A percentile compares a stretch with the other conserved stretches of the same genome.
Evolutionary conservation across 2,888 invertebrate genomes (phyloP).

Genomic region (Dynastes grantii): DNA sequence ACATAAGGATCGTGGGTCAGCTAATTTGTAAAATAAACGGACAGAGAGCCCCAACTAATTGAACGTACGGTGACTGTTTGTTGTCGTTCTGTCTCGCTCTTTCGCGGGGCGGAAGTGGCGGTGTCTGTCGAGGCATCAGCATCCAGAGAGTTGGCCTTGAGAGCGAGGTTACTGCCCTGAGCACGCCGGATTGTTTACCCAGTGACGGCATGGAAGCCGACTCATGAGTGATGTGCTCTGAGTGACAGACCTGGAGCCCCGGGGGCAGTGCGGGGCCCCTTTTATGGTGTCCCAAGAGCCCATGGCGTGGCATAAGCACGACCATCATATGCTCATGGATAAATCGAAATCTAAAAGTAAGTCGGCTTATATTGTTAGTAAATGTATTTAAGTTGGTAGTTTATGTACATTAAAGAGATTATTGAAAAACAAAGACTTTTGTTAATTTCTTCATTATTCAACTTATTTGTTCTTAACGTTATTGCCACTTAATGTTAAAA

Average conservation of each 20-base stretch:
- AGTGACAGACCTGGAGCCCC: conserved; percentile 76
- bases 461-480: too few relatives aligned
- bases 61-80: conserved; percentile 59
- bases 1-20: conserved; percentile 24
- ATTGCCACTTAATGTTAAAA: too few relatives aligned
- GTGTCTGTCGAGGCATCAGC: conserved; percentile 65
- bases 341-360: conserved; percentile 81
- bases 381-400: neutral
- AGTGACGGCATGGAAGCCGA: conserved; percentile 65
- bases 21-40: conserved; percentile 54
- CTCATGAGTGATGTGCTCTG: conserved; percentile 59
- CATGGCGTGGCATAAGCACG: conserved; percentile 85
- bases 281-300: conserved; percentile 70
- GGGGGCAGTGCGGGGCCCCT: conserved; percentile 70
- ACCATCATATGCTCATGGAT: conserved; percentile 83
- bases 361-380: conserved; percentile 62
- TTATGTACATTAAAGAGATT: too few relatives aligned
- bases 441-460: too few relatives aligned
- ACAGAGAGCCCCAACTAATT: conserved; percentile 50
- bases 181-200: conserved; percentile 71
- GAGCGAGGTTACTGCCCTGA: conserved; percentile 69
- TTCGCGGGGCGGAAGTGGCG: conserved; percentile 66
- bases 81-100: conserved; percentile 67
- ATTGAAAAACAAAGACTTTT: too few relatives aligned
- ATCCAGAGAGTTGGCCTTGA: conserved; percentile 68